Evolutionary conservation across 2,113 vertebrate genomes (phyloP), one percentile per base, ranked within the genome.

Genomic region (Chaetodon auriga): DNA sequence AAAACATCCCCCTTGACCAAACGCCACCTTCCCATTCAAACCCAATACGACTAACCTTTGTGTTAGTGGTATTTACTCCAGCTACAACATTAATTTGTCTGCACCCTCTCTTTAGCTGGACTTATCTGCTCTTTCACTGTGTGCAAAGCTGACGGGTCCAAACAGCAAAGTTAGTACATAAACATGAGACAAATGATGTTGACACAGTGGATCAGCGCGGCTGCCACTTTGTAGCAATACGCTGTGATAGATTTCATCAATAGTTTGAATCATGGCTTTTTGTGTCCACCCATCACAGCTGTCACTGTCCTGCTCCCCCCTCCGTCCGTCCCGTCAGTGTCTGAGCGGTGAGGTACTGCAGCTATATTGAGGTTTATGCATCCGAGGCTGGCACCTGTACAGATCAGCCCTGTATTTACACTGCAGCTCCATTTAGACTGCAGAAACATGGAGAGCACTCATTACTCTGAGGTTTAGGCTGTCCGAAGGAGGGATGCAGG

Each of bases 401-500:
- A 87, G 18, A 85, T 80, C 88, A 89, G 89, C 71, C 86, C 83
- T 92, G 88, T 90, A 84, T 89, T 94, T 92, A 90, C 84, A 25
- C 88, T 80, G 89, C 83, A 90, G 85, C 93, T 89, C 85, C 83
- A 85, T 93, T 94, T 93, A 91, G 92, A 89, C 87, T 79, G 61
- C 84, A 83, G 87, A 70, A 90, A 86, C 87, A 89, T 49, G 74
- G 72, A 93, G 91, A 90, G 87, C 95, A 83, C 89, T 95, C 92
- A 95, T 95, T 95, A 96, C 91, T 83, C 83, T 92, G 93, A 94
- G 93, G 94, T 94, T 92, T 90, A 79, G 91, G 84, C 84, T 86
- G 84, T 90, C 80, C 80, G 18, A 87, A 78, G 4, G 51, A 82
- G 51, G 68, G 78, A 87, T 69, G 87, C 80, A 80, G 82, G 77